Conservation (phyloP, 2,797 vertebrate species). For the Chelonia mydas region DNA sequence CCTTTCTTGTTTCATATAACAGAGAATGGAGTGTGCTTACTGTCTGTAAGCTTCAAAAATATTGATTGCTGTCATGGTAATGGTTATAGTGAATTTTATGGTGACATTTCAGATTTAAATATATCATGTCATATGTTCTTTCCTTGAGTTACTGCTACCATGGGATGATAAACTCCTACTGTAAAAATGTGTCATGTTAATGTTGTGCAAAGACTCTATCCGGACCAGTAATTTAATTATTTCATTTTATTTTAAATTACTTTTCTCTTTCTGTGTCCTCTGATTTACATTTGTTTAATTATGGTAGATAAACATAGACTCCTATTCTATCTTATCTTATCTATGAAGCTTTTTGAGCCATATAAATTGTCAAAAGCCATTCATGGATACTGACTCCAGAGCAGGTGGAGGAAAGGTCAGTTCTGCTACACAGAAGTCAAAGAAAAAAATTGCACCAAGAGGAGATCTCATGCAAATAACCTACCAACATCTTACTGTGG, state of each 20-base stretch:
- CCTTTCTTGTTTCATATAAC: neutral
- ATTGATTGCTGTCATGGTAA: neutral
- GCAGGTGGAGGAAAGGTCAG: constrained; percentile 2
- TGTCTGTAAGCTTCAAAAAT: neutral
- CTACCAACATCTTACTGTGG: neutral
- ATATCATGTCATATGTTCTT: neutral
- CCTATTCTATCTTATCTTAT: neutral
- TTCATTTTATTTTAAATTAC: neutral
- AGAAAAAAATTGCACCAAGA: constrained; percentile 25
- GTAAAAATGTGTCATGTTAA: neutral
- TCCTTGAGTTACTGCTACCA: neutral
- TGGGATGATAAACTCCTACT: neutral
- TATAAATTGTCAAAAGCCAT: constrained; percentile 5
- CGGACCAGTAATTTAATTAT: neutral
- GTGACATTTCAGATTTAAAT: neutral
- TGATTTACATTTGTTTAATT: neutral
- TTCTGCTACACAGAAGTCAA: neutral
- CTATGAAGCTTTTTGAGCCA: neutral
- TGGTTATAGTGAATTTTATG: neutral
- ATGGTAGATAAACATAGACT: neutral
- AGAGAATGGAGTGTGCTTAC: neutral
- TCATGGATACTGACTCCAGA: neutral
- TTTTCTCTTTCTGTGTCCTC: neutral
- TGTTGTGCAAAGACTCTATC: neutral
- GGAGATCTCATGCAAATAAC: neutral